A percentile compares a stretch with the other conserved stretches of the same genome.
Conservation (phyloP, 2,888 invertebrate genomes). For the Hydroisotoma schaefferi region DNA sequence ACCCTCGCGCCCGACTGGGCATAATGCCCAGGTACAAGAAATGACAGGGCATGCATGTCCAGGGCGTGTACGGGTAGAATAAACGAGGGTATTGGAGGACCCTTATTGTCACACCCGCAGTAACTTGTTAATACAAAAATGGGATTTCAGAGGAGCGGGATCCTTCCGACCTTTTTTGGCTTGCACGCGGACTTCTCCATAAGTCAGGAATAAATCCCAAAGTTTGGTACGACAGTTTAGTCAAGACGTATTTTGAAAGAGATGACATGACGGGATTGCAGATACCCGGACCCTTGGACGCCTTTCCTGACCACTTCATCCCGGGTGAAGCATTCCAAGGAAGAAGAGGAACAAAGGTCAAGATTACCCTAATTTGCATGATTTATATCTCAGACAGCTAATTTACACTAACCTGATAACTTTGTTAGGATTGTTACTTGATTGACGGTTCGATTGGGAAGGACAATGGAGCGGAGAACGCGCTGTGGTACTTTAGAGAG, state of each 20-base stretch:
- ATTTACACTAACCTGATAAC: too few relatives aligned
- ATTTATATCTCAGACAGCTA: too few relatives aligned
- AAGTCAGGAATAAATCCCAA: constrained; percentile 20
- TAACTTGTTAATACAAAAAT: too few relatives aligned
- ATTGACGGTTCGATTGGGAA: constrained; percentile 3
- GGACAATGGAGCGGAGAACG: constrained; percentile 28
- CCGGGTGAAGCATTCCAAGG: constrained; percentile 19
- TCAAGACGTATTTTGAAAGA: constrained; percentile 15
- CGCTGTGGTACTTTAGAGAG: constrained; percentile 33
- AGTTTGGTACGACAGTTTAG: constrained; percentile 26
- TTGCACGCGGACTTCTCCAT: constrained; percentile 1
- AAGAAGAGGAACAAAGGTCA: background rate
- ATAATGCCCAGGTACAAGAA: too few relatives aligned
- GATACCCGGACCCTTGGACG: constrained; percentile 22
- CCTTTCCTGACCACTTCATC: constrained; percentile 26
- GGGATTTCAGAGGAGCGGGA: too few relatives aligned
- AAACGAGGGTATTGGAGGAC: too few relatives aligned
- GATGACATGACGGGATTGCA: constrained; percentile 20
- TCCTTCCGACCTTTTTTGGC: too few relatives aligned
- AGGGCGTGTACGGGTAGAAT: too few relatives aligned
- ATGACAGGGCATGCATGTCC: too few relatives aligned
- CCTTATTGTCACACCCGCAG: too few relatives aligned
- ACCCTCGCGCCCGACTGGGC: too few relatives aligned
- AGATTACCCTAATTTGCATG: too few relatives aligned
- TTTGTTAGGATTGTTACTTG: background rate